phyloP scores from a whole-genome alignment of 2,113 vertebrate genomes.

The Morone chrysops region DNA sequence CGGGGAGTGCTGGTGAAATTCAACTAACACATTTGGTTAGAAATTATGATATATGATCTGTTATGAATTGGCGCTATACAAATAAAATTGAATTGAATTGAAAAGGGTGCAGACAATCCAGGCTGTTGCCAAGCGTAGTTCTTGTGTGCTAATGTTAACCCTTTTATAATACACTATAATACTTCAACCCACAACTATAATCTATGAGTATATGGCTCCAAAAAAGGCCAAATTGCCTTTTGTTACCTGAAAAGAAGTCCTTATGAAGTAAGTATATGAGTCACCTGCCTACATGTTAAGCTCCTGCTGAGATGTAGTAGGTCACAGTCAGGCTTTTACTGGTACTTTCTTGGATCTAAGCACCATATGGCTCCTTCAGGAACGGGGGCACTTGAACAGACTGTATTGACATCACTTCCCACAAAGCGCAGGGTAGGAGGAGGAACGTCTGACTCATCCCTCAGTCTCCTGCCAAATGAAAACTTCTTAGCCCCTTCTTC shows the following conservation, averaged over 20 bases:
- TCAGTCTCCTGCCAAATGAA: constrained; percentile 74
- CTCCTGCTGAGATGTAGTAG: constrained; percentile 51
- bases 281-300: constrained; percentile 30
- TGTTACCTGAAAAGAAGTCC: constrained; percentile 16
- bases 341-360: constrained; percentile 50
- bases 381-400: constrained; percentile 69
- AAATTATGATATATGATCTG: no score
- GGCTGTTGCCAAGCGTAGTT: background rate
- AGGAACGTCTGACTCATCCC: constrained; percentile 86
- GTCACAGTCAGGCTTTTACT: constrained; percentile 59
- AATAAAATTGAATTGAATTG: no score
- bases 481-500: constrained; percentile 62
- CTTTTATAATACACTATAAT: no score
- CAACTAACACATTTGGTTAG: background rate
- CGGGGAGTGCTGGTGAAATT: background rate
- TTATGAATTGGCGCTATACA: no score
- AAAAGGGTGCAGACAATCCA: background rate
- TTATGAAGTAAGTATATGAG: constrained; percentile 14
- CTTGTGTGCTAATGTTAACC: background rate
- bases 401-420: constrained; percentile 81
- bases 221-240: constrained; percentile 13
- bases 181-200: constrained; percentile 18
- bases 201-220: background rate
- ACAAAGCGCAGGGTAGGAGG: constrained; percentile 74
- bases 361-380: constrained; percentile 65